A percentile compares a stretch with the other conserved stretches of the same genome.
Evolutionary conservation across 2,113 vertebrate genomes (phyloP).

Genomic region (Mobula birostris): DNA sequence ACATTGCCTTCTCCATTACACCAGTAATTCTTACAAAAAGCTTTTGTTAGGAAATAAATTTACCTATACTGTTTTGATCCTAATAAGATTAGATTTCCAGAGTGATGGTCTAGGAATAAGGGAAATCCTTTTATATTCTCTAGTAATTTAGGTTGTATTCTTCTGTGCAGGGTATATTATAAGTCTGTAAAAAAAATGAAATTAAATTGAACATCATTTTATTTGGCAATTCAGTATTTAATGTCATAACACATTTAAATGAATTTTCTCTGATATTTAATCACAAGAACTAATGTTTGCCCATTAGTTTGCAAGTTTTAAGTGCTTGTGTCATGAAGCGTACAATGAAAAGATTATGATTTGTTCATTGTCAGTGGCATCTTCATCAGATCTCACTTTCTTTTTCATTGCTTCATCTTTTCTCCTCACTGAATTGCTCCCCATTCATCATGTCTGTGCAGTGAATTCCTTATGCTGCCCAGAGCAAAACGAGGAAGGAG

Average conservation of each 20-base stretch:
- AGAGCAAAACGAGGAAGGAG: conserved; percentile 96
- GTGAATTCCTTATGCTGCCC: conserved; percentile 97
- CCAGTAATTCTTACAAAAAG: neutral
- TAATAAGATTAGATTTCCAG: too few relatives aligned
- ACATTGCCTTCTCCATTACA: neutral
- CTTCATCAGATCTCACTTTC: conserved; percentile 37
- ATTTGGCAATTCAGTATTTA: neutral
- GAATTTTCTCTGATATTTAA: neutral
- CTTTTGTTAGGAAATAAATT: neutral
- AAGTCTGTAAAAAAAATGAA: neutral
- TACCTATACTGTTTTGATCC: neutral
- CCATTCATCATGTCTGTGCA: conserved; percentile 79
- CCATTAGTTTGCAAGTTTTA: neutral
- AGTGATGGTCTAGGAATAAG: neutral
- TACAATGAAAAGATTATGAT: conserved; percentile 10
- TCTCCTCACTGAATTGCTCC: conserved; percentile 9
- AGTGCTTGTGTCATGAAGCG: neutral
- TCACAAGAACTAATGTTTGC: neutral
- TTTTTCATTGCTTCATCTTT: conserved; percentile 32
- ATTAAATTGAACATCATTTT: neutral
- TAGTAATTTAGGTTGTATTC: neutral
- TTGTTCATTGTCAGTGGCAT: conserved; percentile 24
- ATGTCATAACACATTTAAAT: neutral
- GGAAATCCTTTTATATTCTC: neutral
- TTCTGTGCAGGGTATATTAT: neutral